phyloP scores from a whole-genome alignment of 2,797 vertebrate genomes.

The Pristis pectinata region DNA sequence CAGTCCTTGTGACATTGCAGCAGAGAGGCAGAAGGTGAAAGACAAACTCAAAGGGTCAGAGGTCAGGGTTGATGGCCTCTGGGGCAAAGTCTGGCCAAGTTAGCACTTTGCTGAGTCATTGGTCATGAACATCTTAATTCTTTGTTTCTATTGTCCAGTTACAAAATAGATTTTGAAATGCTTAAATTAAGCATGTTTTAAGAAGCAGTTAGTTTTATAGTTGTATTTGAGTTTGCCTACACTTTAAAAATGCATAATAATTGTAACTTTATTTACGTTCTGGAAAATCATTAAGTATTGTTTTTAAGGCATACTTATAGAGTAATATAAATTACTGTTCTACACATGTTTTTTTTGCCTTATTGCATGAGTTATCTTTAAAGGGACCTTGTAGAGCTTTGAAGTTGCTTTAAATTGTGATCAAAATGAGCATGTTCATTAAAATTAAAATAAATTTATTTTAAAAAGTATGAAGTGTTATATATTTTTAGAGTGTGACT shows the following conservation, averaged over 20 bases:
- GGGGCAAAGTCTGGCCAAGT: conserved; percentile 42
- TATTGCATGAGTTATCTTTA: neutral
- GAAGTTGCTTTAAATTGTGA: neutral
- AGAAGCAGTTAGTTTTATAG: neutral
- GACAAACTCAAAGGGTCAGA: conserved; percentile 46
- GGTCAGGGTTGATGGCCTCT: conserved; percentile 47
- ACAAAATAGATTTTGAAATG: neutral
- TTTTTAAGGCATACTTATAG: neutral
- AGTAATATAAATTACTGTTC: neutral
- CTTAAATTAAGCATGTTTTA: neutral
- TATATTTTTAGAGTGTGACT: neutral
- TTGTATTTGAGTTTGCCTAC: neutral
- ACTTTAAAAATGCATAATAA: neutral
- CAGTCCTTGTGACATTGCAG: conserved; percentile 42
- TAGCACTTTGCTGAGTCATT: conserved; percentile 26
- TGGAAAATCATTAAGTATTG: neutral
- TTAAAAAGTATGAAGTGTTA: conserved; percentile 3
- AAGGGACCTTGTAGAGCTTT: neutral
- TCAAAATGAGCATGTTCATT: neutral
- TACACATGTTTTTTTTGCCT: neutral
- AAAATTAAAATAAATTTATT: neutral
- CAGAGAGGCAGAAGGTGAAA: conserved; percentile 47
- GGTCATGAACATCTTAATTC: conserved; percentile 36
- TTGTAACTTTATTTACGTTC: too few species aligned
- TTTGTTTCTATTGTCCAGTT: neutral